phyloP scores from a whole-genome alignment of 2,113 vertebrate genomes.

The Lamprologus speciosus region DNA sequence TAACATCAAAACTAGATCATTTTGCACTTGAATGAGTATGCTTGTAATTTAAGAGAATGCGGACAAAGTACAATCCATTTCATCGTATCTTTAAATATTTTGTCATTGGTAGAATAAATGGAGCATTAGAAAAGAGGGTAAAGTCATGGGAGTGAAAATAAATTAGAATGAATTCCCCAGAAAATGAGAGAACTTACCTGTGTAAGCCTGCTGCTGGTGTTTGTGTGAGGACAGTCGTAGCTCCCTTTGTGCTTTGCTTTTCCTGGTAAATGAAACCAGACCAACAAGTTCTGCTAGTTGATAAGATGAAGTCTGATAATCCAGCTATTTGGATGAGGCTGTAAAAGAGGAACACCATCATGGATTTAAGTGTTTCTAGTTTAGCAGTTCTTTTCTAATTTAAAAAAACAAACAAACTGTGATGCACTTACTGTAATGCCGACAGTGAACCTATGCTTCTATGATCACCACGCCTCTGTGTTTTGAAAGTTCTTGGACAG shows the following conservation, averaged over 20 bases:
- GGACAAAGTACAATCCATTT: neutral
- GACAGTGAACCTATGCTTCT: neutral
- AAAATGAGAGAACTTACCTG: neutral
- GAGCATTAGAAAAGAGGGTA: neutral
- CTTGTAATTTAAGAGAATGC: accelerated
- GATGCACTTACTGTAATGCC: neutral
- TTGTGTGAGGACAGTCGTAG: neutral
- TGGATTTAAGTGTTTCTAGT: neutral
- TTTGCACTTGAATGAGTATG: neutral
- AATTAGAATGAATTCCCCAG: neutral
- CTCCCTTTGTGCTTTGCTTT: neutral
- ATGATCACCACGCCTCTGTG: neutral
- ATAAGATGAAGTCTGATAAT: neutral
- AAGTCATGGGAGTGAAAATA: neutral
- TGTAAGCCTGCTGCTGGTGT: neutral
- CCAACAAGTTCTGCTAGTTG: accelerated
- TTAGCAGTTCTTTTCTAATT: neutral
- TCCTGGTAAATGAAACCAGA: neutral
- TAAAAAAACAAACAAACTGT: neutral
- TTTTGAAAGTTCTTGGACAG: conserved; percentile 7
- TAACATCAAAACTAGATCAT: neutral
- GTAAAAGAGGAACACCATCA: neutral
- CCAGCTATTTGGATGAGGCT: neutral
- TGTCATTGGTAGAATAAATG: neutral
- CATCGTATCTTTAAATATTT: neutral